Evolutionary conservation across 2,113 vertebrate species (phyloP).

Genomic region (Cranoglanis bouderius): DNA sequence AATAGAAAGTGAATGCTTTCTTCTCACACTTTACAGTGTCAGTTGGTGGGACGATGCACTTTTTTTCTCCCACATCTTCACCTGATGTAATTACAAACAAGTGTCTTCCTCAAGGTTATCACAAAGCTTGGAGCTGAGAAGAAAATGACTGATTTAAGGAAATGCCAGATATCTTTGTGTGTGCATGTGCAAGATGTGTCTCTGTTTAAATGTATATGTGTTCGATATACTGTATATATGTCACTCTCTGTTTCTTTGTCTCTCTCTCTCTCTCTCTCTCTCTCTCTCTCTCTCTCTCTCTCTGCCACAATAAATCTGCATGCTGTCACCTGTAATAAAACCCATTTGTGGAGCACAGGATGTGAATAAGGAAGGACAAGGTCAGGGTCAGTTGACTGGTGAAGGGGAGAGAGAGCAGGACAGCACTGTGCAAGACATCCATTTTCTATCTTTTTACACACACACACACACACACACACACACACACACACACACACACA

Average conservation of each 20-base stretch:
- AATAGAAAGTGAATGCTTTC: conserved; percentile 69
- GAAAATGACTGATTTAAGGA: conserved; percentile 43
- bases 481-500: conserved; percentile 1
- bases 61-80: conserved; percentile 31
- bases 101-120: conserved; percentile 38
- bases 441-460: conserved; percentile 21
- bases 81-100: conserved; percentile 52
- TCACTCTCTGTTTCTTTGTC: not conserved
- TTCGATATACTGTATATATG: not conserved
- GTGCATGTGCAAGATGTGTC: not conserved
- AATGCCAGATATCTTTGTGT: conserved; percentile 30
- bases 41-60: conserved; percentile 55
- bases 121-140: conserved; percentile 39
- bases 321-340: conserved; percentile 56
- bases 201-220: not conserved
- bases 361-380: conserved; percentile 50
- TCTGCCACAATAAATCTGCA: conserved; percentile 40
- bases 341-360: conserved; percentile 54
- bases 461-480: not conserved
- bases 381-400: conserved; percentile 42
- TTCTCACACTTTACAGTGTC: conserved; percentile 80
- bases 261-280: conserved; percentile 9
- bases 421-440: conserved; percentile 28
- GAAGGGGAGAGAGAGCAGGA: conserved; percentile 14
- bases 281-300: not conserved